Evolutionary conservation across 1,140 invertebrate species (phyloP).

Genomic region (Pseudomyrmex dendroicus): DNA sequence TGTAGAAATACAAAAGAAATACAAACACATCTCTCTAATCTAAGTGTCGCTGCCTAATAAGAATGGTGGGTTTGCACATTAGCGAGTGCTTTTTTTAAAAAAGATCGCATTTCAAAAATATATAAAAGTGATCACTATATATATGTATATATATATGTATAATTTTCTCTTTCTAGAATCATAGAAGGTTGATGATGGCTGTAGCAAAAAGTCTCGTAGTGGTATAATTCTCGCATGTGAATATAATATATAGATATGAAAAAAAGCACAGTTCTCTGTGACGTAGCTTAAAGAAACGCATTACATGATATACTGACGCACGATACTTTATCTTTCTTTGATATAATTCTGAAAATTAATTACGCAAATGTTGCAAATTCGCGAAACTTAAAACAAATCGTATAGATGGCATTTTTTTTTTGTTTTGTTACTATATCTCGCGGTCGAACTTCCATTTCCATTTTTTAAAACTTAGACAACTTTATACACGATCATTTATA

Average conservation of each 20-base stretch:
- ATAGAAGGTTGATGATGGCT: slow-evolving; percentile 58
- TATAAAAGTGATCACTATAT: slow-evolving; percentile 53
- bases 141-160: too few species aligned
- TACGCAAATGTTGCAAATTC: slow-evolving; percentile 66
- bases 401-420: slow-evolving; percentile 79
- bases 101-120: slow-evolving; percentile 61
- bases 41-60: slow-evolving; percentile 79
- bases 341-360: slow-evolving; percentile 67
- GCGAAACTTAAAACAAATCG: slow-evolving; percentile 76
- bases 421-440: slow-evolving; percentile 70
- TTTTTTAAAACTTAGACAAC: slow-evolving; percentile 84
- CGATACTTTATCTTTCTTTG: slow-evolving; percentile 22
- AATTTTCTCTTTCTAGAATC: slow-evolving; percentile 19
- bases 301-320: slow-evolving; percentile 1
- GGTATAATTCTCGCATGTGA: slow-evolving; percentile 43
- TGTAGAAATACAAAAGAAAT: slow-evolving; percentile 75
- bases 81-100: slow-evolving; percentile 51
- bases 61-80: slow-evolving; percentile 76
- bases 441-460: slow-evolving; percentile 74
- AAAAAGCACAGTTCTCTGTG: slow-evolving; percentile 44
- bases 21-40: slow-evolving; percentile 82
- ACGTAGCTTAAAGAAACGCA: slow-evolving; percentile 56
- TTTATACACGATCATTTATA: slow-evolving; percentile 85
- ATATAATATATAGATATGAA: slow-evolving; percentile 26
- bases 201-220: slow-evolving; percentile 53